These are phyloP conservation scores for Cercocebus atys DNA, from an alignment of 2,113 vertebrate genomes.

Conservation along the genomic window DNA sequence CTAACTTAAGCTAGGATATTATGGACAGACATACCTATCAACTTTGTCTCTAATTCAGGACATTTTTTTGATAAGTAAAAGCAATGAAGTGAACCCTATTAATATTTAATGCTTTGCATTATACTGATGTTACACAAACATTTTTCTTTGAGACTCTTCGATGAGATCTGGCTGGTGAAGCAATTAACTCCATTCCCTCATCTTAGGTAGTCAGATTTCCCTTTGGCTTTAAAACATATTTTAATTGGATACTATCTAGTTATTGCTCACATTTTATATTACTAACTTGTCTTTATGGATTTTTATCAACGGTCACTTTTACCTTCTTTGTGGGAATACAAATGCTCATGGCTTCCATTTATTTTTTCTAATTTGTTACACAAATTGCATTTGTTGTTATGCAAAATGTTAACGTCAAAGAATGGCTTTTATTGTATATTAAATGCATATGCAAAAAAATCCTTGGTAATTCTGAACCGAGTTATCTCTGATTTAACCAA, in stretches of 20 bases:
- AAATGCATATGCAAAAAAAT: not conserved
- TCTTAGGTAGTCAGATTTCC: not conserved
- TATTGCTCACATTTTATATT: conserved; percentile 20
- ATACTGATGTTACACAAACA: not conserved
- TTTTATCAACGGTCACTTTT: not conserved
- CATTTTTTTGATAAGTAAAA: not conserved
- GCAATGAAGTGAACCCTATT: not conserved
- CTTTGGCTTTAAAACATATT: not conserved
- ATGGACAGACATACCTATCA: not conserved
- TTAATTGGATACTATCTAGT: not conserved
- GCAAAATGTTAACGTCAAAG: not conserved
- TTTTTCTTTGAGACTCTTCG: not conserved
- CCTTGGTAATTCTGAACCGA: not conserved
- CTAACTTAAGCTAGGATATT: not conserved
- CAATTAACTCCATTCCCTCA: not conserved
- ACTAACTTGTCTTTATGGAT: not conserved
- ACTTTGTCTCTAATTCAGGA: not conserved
- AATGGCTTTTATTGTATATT: not conserved
- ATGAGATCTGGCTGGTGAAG: not conserved
- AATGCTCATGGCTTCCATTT: not conserved
- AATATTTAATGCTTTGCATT: not conserved
- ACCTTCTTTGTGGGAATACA: not conserved
- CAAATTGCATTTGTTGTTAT: not conserved
- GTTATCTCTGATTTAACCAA: not conserved
- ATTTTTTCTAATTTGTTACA: not conserved